phyloP scores from a whole-genome alignment of 2,797 vertebrate genomes.

The Trichosurus vulpecula region DNA sequence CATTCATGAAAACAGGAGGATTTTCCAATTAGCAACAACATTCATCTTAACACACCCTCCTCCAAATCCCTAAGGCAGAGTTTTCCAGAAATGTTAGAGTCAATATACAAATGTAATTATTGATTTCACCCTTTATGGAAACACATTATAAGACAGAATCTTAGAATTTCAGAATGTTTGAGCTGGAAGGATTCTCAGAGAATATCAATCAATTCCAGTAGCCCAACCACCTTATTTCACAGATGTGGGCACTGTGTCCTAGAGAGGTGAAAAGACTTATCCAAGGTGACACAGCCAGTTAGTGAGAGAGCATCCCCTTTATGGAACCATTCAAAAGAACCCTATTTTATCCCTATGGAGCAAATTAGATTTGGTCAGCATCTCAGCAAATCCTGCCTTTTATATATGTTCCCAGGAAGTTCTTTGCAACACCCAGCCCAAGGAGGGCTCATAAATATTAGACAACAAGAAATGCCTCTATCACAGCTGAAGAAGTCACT shows the following conservation, averaged over 20 bases:
- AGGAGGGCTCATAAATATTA: constrained; percentile 27
- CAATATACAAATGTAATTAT: constrained; percentile 70
- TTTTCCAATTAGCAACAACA: constrained; percentile 77
- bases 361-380: background rate
- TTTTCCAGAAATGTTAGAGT: constrained; percentile 73
- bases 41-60: constrained; percentile 70
- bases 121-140: constrained; percentile 75
- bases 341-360: background rate
- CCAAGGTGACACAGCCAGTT: background rate
- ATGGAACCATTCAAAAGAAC: background rate
- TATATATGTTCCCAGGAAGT: background rate
- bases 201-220: background rate
- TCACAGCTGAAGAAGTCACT: background rate
- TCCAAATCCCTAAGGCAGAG: constrained; percentile 37
- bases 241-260: background rate
- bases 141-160: constrained; percentile 68
- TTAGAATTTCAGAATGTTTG: constrained; percentile 13
- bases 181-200: constrained; percentile 53
- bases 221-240: constrained; percentile 3
- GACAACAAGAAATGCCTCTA: background rate
- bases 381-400: background rate
- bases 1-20: constrained; percentile 80
- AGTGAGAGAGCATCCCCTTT: background rate
- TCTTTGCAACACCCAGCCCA: background rate
- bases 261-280: background rate